Base-by-base conservation (phyloP, 2,888 invertebrate species). In the Watsonalla binaria region DNA sequence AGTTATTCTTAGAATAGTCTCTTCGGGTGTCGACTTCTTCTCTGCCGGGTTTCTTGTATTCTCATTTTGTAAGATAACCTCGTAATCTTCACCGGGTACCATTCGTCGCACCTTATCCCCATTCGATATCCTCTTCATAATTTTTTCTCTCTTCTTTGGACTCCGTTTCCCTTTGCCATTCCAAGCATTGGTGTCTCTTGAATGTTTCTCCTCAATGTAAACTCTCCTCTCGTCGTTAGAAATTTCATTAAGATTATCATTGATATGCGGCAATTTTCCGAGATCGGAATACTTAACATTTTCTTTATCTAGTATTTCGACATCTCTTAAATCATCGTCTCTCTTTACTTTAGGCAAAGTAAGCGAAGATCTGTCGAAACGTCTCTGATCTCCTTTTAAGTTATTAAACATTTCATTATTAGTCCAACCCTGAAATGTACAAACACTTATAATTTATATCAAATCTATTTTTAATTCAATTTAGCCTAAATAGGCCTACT, bases 341-440 rank as follows among this genome's bases (percentile, higher is more conserved):
- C 77, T 82, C 87, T 90, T 89, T 88, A 90, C 86, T 79, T 82
- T 74, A 61, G 90, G 90, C 70, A 90, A 90, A 89, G 88, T 78
- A 70, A 89, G 84, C 70, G 89, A 90, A 81, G 89, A 87, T 76
- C 73, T 76, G 65, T 84, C 81, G 50, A 61, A 65, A 54, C 67
- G 71, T 57, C 65, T 74, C 37, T 77, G 73, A 45, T 83, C 85
- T 62, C 76, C 76, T 74, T 78, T 76, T 54, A 90, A 61, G 72
- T 82, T 82, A 49, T 78, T 76, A 53, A 89, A 86, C 67, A 80
- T 77, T 68, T 86, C 83, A 60, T 90, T 88, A 61, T 89, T 78
- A 47, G 90, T 90, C 90, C 90, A 90, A 64, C 90, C 90, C 90
- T 90, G 58, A 11, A 65, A 70, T 53, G 15, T 52, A 53, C 54